Percentiles rank a stretch among this genome's conserved stretches.
Conservation (phyloP, 2,888 invertebrate species). For the Sesia bembeciformis region DNA sequence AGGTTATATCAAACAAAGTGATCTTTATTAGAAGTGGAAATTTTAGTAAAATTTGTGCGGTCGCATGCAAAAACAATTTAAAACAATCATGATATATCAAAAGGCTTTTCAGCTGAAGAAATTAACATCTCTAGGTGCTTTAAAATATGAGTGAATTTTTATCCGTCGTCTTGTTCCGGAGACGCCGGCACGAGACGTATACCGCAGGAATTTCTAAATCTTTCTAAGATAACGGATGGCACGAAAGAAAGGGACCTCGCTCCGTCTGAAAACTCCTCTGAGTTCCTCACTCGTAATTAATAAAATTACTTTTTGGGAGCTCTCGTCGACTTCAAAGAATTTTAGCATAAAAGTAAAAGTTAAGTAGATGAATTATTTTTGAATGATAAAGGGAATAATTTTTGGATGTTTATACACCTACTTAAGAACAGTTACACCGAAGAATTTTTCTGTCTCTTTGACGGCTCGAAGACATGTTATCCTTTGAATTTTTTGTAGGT, state of each 20-base stretch:
- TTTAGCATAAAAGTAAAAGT: conserved; percentile 72
- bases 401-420: conserved; percentile 41
- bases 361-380: conserved; percentile 73
- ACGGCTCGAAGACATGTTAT: no score
- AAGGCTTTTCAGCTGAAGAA: not conserved
- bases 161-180: not conserved
- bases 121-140: not conserved
- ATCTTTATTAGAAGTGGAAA: no score
- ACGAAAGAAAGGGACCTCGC: conserved; percentile 68
- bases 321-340: conserved; percentile 73
- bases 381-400: conserved; percentile 69
- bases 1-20: no score
- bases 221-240: conserved; percentile 74
- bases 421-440: no score
- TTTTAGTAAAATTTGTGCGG: no score
- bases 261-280: conserved; percentile 67
- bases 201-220: conserved; percentile 71
- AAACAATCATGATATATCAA: not conserved
- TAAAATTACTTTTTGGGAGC: conserved; percentile 75
- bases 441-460: no score
- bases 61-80: no score
- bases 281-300: conserved; percentile 75
- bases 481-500: no score
- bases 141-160: not conserved
- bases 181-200: conserved; percentile 21